Percentiles rank a stretch among this genome's conserved stretches.
These are phyloP conservation scores for Elaphurus davidianus DNA, from an alignment of 2,113 vertebrate species.

Conservation along the genomic window DNA sequence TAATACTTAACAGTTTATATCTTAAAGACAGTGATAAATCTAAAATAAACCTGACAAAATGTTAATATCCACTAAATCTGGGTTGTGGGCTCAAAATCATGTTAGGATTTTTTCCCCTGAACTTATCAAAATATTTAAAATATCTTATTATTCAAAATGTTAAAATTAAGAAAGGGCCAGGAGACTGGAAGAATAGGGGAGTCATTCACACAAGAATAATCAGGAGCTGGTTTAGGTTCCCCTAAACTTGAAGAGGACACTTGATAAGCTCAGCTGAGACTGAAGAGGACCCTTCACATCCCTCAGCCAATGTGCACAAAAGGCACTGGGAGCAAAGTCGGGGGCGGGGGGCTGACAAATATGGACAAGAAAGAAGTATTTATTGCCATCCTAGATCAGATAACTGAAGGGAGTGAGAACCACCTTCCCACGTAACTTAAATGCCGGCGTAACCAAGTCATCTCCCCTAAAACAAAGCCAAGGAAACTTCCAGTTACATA, in stretches of 20 bases:
- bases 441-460: slow-evolving; percentile 53
- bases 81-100: neutral
- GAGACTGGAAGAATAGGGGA: neutral
- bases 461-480: slow-evolving; percentile 46
- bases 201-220: neutral
- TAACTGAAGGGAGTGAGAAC: neutral
- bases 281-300: neutral
- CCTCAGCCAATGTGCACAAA: neutral
- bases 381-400: slow-evolving; percentile 32
- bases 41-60: slow-evolving; percentile 25
- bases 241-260: neutral
- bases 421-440: slow-evolving; percentile 54
- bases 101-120: neutral
- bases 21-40: neutral
- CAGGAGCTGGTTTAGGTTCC: neutral
- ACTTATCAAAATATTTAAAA: slow-evolving; percentile 28
- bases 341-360: neutral
- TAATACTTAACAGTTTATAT: neutral
- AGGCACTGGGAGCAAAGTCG: neutral
- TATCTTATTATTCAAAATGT: neutral
- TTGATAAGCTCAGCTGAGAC: neutral
- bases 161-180: neutral
- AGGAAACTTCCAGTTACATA: slow-evolving; percentile 48
- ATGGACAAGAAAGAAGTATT: slow-evolving; percentile 1
- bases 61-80: neutral